Conservation (phyloP, 1,140 invertebrate species). For the Nymphalis io region DNA sequence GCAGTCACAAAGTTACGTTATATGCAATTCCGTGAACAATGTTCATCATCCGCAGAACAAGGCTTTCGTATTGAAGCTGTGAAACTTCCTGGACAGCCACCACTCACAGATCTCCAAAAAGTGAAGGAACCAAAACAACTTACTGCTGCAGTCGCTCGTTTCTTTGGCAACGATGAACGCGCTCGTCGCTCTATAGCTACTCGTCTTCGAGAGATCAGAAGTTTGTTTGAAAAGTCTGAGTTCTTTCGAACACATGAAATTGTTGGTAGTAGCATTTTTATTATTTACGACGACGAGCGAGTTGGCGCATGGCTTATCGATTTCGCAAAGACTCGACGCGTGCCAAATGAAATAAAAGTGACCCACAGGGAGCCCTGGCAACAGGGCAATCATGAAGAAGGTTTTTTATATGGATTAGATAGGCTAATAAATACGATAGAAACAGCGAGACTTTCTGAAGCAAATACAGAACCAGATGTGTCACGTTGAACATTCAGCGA, state of each 20-base stretch:
- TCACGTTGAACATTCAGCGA: conserved; percentile 66
- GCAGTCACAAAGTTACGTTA: conserved; percentile 96
- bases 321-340: conserved; percentile 93
- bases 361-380: conserved; percentile 90
- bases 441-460: conserved; percentile 57
- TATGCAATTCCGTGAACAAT: conserved; percentile 96
- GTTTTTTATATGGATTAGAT: conserved; percentile 94
- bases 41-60: conserved; percentile 94
- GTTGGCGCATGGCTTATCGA: conserved; percentile 97
- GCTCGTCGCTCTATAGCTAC: conserved; percentile 86
- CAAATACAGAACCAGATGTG: conserved; percentile 62
- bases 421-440: conserved; percentile 85
- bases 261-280: conserved; percentile 96
- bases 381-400: conserved; percentile 97
- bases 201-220: conserved; percentile 88
- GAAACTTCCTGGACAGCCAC: conserved; percentile 88
- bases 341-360: conserved; percentile 86
- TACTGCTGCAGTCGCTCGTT: conserved; percentile 88
- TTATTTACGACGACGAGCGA: conserved; percentile 93
- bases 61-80: conserved; percentile 98
- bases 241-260: conserved; percentile 96
- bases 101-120: conserved; percentile 88
- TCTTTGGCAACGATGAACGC: conserved; percentile 85
- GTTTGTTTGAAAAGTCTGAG: conserved; percentile 89
- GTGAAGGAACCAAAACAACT: conserved; percentile 90